Conservation (phyloP, 1,140 invertebrate genomes). For the Brachystomella parvula region DNA sequence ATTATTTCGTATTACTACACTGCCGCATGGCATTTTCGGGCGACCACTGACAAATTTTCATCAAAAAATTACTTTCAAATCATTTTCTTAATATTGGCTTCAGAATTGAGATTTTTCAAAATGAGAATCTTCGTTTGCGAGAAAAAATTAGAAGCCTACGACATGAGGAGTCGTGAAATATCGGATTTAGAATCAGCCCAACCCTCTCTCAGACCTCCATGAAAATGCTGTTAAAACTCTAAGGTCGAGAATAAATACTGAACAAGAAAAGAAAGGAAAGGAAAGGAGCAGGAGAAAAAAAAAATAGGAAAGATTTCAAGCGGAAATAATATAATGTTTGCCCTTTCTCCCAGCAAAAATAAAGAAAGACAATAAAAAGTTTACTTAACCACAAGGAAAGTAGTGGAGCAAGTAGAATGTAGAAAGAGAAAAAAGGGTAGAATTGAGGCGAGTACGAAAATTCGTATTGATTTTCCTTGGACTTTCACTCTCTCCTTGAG, state of each 20-base stretch:
- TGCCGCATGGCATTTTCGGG: no score
- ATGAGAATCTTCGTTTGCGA: no score
- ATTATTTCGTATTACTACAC: no score
- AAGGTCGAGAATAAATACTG: neutral
- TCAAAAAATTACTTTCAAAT: no score
- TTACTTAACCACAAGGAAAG: neutral
- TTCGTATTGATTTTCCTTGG: conserved; percentile 16
- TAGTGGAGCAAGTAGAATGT: neutral
- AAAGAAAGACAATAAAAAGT: neutral
- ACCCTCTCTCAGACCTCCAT: neutral
- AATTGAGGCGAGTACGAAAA: conserved; percentile 4
- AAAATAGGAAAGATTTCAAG: neutral
- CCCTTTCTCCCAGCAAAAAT: neutral
- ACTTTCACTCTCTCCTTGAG: conserved; percentile 11
- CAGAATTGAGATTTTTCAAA: no score
- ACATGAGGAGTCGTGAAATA: neutral
- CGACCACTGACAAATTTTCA: no score
- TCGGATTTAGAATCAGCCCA: neutral
- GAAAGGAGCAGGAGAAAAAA: neutral
- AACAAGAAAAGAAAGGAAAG: neutral
- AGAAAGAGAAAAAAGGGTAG: neutral
- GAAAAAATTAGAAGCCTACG: neutral
- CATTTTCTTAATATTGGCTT: no score
- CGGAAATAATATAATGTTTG: neutral
- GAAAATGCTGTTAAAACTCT: neutral